These are phyloP conservation scores for Alcis repandata DNA, from an alignment of 2,888 invertebrate genomes.

Conservation along the genomic window DNA sequence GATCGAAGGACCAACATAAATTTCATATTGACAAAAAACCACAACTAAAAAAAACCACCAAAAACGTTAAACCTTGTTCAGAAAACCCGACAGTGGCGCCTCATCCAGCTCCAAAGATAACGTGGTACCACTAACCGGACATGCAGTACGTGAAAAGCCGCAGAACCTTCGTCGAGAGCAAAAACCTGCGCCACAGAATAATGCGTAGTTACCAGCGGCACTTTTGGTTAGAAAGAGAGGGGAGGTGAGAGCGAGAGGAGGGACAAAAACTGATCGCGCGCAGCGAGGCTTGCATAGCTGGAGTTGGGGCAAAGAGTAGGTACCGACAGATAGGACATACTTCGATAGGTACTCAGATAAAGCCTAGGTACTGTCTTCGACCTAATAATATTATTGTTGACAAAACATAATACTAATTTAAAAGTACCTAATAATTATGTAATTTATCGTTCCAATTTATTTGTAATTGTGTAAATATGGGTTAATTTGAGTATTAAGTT, in stretches of 20 bases:
- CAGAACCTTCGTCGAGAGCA: constrained; percentile 55
- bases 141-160: constrained; percentile 59
- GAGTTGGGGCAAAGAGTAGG: constrained; percentile 35
- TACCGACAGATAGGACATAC: constrained; percentile 36
- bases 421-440: no score
- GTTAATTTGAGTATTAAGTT: no score
- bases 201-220: constrained; percentile 54
- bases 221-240: constrained; percentile 71
- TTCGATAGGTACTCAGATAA: no score
- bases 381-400: no score
- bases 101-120: no score
- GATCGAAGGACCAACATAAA: background rate
- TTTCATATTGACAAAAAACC: background rate
- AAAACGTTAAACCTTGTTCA: background rate
- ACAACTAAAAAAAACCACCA: background rate
- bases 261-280: constrained; percentile 72
- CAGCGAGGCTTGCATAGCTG: constrained; percentile 74
- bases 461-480: no score
- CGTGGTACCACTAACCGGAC: constrained; percentile 10
- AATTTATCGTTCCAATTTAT: no score
- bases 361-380: no score
- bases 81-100: background rate
- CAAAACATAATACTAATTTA: no score
- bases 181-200: constrained; percentile 60
- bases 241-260: constrained; percentile 54